phyloP scores from a whole-genome alignment of 2,888 invertebrate genomes.

The Apodemia hepburni region DNA sequence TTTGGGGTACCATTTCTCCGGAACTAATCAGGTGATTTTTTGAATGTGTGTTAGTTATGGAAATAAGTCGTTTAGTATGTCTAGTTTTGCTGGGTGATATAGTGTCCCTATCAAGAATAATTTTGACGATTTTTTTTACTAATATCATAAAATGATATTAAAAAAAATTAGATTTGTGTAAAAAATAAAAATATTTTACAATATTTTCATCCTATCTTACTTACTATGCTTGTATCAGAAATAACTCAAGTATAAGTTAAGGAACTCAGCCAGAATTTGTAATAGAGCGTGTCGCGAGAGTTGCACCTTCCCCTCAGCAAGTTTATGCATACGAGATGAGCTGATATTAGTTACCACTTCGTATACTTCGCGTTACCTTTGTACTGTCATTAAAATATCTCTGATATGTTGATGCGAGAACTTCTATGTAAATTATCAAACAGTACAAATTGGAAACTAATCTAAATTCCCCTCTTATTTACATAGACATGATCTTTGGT shows the following conservation, averaged over 20 bases:
- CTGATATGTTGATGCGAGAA: constrained; percentile 51
- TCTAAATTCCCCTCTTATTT: constrained; percentile 5
- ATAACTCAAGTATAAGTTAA: constrained; percentile 30
- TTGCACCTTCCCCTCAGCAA: constrained; percentile 35
- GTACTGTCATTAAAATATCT: constrained; percentile 60
- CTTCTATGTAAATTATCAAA: constrained; percentile 34
- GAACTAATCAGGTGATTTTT: too few species aligned
- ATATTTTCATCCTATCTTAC: not conserved
- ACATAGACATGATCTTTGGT: constrained; percentile 12
- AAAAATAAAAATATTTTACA: not conserved
- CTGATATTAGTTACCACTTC: constrained; percentile 57
- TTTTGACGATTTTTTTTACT: too few species aligned
- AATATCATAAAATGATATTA: too few species aligned
- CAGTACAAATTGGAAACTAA: constrained; percentile 21
- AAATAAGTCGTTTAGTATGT: too few species aligned
- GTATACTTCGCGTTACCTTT: constrained; percentile 56
- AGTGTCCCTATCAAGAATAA: too few species aligned
- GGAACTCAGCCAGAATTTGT: constrained; percentile 33
- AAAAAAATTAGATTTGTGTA: too few species aligned
- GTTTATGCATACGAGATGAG: constrained; percentile 67
- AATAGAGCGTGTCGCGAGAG: constrained; percentile 29
- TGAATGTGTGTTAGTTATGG: too few species aligned
- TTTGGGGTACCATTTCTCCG: too few species aligned
- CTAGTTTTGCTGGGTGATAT: too few species aligned
- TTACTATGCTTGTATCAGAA: not conserved